phyloP scores from a whole-genome alignment of 1,140 invertebrate genomes.

The Uloborus diversus region DNA sequence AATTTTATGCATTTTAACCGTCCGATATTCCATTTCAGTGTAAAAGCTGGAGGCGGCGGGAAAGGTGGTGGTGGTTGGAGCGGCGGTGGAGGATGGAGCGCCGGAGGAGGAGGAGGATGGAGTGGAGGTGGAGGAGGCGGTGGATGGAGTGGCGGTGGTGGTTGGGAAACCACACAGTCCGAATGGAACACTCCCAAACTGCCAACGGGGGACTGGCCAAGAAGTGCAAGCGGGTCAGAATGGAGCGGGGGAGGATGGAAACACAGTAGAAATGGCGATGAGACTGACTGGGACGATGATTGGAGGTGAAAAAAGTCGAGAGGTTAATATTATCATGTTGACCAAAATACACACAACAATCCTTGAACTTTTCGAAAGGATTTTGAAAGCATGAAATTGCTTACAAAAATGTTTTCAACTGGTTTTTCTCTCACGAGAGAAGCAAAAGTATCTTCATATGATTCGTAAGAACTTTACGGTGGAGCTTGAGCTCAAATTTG shows the following conservation, averaged over 20 bases:
- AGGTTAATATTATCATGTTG: not conserved
- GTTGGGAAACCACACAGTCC: constrained; percentile 37
- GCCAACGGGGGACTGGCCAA: not conserved
- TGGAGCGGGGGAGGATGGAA: not conserved
- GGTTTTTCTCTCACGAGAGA: too few species aligned
- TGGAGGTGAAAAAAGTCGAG: too few species aligned
- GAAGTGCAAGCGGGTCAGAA: not conserved
- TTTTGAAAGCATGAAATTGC: too few species aligned
- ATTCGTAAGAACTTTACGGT: too few species aligned
- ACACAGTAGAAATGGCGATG: not conserved
- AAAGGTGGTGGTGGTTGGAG: not conserved
- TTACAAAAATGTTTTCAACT: too few species aligned
- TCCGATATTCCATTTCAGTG: constrained; percentile 8
- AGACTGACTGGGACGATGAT: constrained; percentile 30
- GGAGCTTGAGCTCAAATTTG: too few species aligned
- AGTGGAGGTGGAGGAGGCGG: not conserved
- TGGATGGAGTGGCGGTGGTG: constrained; percentile 10
- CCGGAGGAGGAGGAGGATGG: not conserved
- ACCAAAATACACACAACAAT: too few species aligned
- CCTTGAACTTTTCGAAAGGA: too few species aligned
- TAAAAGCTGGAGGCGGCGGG: constrained; percentile 4
- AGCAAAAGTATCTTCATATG: too few species aligned
- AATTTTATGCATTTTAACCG: too few species aligned
- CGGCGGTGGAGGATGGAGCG: not conserved
- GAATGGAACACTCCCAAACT: not conserved